These are phyloP conservation scores for Vespertilio murinus DNA, from an alignment of 2,797 vertebrate genomes.

Conservation along the genomic window DNA sequence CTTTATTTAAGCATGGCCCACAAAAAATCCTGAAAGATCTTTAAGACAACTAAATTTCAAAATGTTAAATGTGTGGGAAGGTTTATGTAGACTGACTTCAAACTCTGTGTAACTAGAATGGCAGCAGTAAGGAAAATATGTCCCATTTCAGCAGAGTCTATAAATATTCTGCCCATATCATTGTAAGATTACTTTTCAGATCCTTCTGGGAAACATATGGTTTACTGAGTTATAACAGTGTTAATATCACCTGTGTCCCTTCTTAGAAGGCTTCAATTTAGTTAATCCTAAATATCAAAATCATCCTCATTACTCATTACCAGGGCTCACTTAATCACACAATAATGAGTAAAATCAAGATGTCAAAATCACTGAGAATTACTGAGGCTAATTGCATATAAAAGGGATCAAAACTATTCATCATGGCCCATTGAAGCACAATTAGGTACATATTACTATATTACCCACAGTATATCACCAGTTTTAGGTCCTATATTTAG, in stretches of 20 bases:
- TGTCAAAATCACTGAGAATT: constrained; percentile 56
- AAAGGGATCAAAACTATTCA: constrained; percentile 10
- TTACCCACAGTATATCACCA: neutral
- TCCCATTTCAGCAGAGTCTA: neutral
- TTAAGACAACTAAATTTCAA: constrained; percentile 11
- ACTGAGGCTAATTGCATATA: constrained; percentile 48
- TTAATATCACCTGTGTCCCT: constrained; percentile 36
- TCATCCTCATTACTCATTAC: constrained; percentile 30
- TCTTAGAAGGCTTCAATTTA: constrained; percentile 44
- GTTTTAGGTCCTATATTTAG: neutral
- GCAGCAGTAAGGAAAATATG: neutral
- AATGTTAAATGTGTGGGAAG: neutral
- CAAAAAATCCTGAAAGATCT: neutral
- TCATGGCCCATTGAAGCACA: neutral
- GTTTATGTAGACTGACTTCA: neutral
- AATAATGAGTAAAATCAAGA: constrained; percentile 65
- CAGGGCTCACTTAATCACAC: constrained; percentile 58
- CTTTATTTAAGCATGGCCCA: neutral
- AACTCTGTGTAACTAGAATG: neutral
- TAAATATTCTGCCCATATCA: neutral
- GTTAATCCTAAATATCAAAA: constrained; percentile 51
- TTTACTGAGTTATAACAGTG: constrained; percentile 33
- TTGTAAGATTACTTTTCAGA: constrained; percentile 45
- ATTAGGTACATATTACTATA: neutral
- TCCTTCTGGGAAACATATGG: constrained; percentile 27